Base-by-base conservation (phyloP, 2,888 invertebrate species). In the Actias luna region DNA sequence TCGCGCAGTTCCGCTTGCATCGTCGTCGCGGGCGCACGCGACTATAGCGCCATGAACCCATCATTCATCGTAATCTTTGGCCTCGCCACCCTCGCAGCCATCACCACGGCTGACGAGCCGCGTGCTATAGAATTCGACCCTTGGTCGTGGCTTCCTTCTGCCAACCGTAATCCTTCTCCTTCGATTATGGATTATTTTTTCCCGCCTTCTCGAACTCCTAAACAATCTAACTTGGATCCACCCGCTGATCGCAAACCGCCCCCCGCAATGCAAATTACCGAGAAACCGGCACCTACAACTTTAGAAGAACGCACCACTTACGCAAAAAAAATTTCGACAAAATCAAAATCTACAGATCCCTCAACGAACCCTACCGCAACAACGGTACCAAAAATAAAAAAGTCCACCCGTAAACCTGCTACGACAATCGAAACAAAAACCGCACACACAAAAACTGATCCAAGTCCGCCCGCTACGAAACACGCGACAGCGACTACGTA, bases 111-210 rank as follows among this genome's bases (percentile, higher is more conserved):
- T 67, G 79, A 84, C 69, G 87, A 90, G 33, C 76, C 87, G 65
- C 88, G 91, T 18, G 87, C 87, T 65, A 84, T 91, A 18, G 90
- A 92, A 72, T 89, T 92, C 80, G 89, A 89, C 83, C 92, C 92
- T 60, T 92, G 91, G 88, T 88, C 91, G 81, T 92, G 91, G 90
- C 82, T 92, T 61, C 90, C 91, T 14, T 67, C 68, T 25, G 78
- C 81, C 69, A 89, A 86, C 70, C 78, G 86, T 62, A 89, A 89
- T 73, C 80, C 83, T 72, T 92, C 93, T 61, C 92, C 93, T 27
- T 88, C 92, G 25, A 88, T 93, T 67, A 92, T 93, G 88, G 93
- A 93, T 74, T 93, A 93, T 67, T 93, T 93, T 64, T 93, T 93
- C 73, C 93, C 93, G 10, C 89, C 92, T 2, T 93, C 93, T 68